Conservation (phyloP, 1,140 invertebrate species). For the Papilio polytes region DNA sequence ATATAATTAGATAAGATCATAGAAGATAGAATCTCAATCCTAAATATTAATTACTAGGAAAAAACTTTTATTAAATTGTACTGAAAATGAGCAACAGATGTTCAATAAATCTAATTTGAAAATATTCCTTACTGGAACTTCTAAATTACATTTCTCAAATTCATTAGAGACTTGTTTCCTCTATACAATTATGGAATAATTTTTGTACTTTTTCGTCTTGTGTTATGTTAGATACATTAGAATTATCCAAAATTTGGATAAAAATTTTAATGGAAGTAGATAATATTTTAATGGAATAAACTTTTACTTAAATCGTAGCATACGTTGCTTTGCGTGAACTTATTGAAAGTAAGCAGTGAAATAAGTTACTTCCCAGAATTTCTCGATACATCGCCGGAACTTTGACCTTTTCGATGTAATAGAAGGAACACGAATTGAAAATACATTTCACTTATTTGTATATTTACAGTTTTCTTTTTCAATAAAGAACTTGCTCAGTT, state of each 20-base stretch:
- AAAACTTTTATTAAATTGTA: conserved; percentile 9
- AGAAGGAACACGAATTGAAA: background rate
- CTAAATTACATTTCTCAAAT: conserved; percentile 10
- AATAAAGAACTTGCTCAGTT: background rate
- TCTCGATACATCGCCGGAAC: background rate
- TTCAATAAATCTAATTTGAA: conserved; percentile 24
- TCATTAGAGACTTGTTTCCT: conserved; percentile 8
- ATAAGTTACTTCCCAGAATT: background rate
- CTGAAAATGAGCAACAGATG: conserved; percentile 9
- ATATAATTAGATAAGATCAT: background rate
- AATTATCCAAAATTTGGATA: too few species aligned
- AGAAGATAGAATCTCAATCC: background rate
- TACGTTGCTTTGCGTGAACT: too few species aligned
- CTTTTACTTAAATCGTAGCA: background rate
- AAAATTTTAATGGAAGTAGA: too few species aligned
- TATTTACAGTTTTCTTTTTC: background rate
- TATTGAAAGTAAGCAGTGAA: background rate
- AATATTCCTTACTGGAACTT: conserved; percentile 15
- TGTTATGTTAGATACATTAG: too few species aligned
- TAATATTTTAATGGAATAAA: background rate
- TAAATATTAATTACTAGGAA: conserved; percentile 27
- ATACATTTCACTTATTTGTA: background rate
- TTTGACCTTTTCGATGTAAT: background rate
- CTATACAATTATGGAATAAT: background rate
- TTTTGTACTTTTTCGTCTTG: too few species aligned